Conservation (phyloP, 1,140 invertebrate genomes). For the Whitmania pigra region DNA sequence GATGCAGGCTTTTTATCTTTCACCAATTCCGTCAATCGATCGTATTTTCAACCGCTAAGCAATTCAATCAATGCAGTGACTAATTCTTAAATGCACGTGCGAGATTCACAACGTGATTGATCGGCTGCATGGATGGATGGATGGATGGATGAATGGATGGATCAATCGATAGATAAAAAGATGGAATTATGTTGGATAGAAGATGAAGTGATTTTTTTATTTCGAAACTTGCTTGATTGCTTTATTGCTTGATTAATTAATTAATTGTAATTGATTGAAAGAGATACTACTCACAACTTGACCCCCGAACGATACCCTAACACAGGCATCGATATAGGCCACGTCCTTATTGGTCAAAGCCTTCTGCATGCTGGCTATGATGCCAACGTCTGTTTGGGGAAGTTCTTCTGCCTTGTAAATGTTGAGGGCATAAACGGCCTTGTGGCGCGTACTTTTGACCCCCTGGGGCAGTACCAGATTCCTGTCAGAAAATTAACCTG, state of each 20-base stretch:
- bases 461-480: constrained; percentile 23
- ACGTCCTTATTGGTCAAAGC: constrained; percentile 10
- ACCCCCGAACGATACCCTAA: constrained; percentile 19
- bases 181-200: not conserved
- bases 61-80: no score
- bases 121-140: not conserved
- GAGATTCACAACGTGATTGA: not conserved
- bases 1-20: no score
- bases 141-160: no score
- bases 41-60: no score
- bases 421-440: constrained; percentile 12
- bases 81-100: no score
- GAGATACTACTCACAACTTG: constrained; percentile 19
- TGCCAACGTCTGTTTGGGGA: constrained; percentile 18
- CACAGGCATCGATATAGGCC: constrained; percentile 23
- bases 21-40: no score
- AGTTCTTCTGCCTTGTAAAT: constrained; percentile 23
- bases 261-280: not conserved
- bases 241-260: not conserved
- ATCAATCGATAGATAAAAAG: not conserved
- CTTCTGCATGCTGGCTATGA: constrained; percentile 18
- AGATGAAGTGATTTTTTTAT: no score
- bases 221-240: no score
- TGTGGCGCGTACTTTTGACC: constrained; percentile 17
- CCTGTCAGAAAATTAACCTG: constrained; percentile 4